A percentile compares a stretch with the other conserved stretches of the same genome.
Conservation (phyloP, 2,797 vertebrate genomes). For the Phoxinus dragarum region DNA sequence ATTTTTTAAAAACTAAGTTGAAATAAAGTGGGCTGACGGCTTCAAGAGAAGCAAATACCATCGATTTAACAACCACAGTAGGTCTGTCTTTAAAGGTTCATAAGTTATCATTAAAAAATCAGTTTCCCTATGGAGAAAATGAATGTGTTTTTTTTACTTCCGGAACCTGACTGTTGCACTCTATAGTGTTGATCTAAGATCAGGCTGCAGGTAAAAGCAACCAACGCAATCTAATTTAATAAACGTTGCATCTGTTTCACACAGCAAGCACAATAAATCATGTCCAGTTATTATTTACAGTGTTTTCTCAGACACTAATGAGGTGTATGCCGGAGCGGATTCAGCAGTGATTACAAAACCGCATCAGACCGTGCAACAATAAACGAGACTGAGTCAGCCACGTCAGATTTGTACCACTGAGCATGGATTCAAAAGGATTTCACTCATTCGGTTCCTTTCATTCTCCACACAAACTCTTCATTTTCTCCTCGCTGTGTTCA, state of each 20-base stretch:
- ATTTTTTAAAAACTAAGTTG: not conserved
- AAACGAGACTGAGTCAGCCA: constrained; percentile 9
- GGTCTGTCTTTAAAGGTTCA: not conserved
- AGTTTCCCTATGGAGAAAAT: not conserved
- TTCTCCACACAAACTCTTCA: constrained; percentile 21
- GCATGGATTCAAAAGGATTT: constrained; percentile 32
- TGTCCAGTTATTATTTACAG: constrained; percentile 33
- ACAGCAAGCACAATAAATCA: constrained; percentile 24
- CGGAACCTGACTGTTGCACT: not conserved
- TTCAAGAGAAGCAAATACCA: not conserved
- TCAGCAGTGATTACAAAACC: constrained; percentile 22
- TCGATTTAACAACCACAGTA: not conserved
- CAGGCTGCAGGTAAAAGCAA: not conserved
- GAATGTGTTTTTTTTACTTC: not conserved
- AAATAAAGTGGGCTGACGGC: not conserved
- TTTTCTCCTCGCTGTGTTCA: constrained; percentile 15
- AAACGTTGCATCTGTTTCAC: constrained; percentile 32
- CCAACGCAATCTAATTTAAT: constrained; percentile 18
- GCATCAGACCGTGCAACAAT: constrained; percentile 14
- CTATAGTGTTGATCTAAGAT: not conserved
- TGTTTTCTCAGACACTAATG: constrained; percentile 31
- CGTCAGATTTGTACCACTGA: constrained; percentile 11
- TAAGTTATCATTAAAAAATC: not conserved
- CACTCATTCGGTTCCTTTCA: constrained; percentile 22
- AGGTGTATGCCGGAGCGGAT: not conserved